Base-by-base conservation (phyloP, 2,797 vertebrate genomes). In the Petrocephalus sullivani region DNA sequence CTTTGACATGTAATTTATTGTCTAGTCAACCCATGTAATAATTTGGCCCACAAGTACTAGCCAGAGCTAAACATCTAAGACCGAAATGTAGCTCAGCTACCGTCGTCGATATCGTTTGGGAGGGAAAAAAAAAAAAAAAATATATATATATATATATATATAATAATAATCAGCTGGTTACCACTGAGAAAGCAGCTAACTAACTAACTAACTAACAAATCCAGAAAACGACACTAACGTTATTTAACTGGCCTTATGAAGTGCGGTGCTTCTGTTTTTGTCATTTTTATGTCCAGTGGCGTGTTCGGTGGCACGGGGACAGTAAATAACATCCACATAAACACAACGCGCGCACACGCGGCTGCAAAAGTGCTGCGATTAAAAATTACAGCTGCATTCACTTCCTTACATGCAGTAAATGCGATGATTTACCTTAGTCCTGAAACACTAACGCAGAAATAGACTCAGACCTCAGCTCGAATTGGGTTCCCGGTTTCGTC, bases 401-500 rank as follows among this genome's bases (percentile, higher is more conserved):
- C 28, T 57, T 54, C 4, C 54, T 37, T 58, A 58, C 60, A 58
- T 58, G 56, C 19, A 41, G 14, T 56, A 86, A 85, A 28, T 54
- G 4, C 19, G 49, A 37, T 57, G 5, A 61, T 88, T 88, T 88
- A 88, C 88, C 88, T 86, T 71, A 37, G 7, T 64, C 57, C 21
- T 23, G 61, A 41, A 41, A 78, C 46, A 56, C 64, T 88, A 56
- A 78, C 28, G 14, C 14, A 71, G 87, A 84, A 53, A 61, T 28
- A 51, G 46, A 84, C 12, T 49, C 21, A 16, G 58, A 53, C 16
- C 21, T 85, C 67, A 51, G 82, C 33, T 21, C 2, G 41, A 85
- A 71, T 61, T n/a, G 7, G 83, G 37, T 60, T 88, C 41, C 67
- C 8, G 21, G 7, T 41, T 12, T 81, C 90, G 91, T 88, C 90